phyloP scores from a whole-genome alignment of 2,888 invertebrate genomes.

The Xylota sylvarum region DNA sequence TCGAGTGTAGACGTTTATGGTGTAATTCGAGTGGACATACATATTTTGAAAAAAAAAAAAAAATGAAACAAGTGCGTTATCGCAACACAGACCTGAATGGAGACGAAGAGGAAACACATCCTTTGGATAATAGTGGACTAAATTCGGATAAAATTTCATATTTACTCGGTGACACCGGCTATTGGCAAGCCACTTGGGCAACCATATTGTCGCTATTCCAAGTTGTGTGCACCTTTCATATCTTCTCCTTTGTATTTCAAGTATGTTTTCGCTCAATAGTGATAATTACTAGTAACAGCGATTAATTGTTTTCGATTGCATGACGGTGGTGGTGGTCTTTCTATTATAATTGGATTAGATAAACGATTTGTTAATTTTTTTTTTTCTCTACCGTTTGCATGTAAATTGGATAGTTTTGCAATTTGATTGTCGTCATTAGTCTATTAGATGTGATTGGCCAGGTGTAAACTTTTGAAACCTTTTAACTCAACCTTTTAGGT shows the following conservation, averaged over 20 bases:
- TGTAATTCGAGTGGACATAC: conserved; percentile 14
- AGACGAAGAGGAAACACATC: conserved; percentile 78
- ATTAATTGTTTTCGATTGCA: conserved; percentile 6
- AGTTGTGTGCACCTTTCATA: conserved; percentile 88
- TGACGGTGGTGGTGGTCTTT: conserved; percentile 13
- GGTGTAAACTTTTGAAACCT: background rate
- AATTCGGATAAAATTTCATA: conserved; percentile 85
- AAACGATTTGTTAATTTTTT: background rate
- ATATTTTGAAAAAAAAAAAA: conserved; percentile 3
- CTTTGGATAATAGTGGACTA: conserved; percentile 79
- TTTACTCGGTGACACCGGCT: conserved; percentile 86
- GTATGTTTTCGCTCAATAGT: conserved; percentile 79
- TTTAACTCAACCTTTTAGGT: background rate
- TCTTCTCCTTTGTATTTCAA: conserved; percentile 87
- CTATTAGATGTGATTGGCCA: background rate
- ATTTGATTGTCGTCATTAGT: background rate
- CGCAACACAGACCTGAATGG: conserved; percentile 9
- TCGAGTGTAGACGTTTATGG: conserved; percentile 58
- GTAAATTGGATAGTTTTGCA: background rate
- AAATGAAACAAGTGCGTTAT: conserved; percentile 42
- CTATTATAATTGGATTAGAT: background rate
- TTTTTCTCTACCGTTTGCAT: background rate
- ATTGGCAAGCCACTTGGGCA: conserved; percentile 87
- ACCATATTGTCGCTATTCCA: conserved; percentile 87
- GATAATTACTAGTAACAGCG: background rate